Evolutionary conservation across 2,797 vertebrate species (phyloP).

Genomic region (Chelmon rostratus): DNA sequence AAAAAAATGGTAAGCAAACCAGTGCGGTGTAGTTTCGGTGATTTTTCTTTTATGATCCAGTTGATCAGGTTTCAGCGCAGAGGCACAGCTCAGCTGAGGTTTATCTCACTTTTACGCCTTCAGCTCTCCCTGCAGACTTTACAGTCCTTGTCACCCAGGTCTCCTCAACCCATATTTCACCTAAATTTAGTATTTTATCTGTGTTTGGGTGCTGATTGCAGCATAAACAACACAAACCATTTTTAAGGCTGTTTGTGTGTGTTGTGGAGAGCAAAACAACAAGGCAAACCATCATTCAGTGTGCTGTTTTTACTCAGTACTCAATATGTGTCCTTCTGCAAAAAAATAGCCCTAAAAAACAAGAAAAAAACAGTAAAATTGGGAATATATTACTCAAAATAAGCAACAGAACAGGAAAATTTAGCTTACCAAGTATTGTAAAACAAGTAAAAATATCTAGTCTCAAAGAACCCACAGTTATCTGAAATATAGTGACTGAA

Average conservation of each 20-base stretch:
- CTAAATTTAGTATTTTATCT: background rate
- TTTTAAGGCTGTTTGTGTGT: background rate
- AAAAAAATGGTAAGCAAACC: background rate
- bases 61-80: slow-evolving; percentile 27
- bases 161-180: background rate
- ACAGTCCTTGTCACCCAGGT: background rate
- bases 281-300: no score
- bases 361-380: no score
- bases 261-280: background rate
- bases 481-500: no score
- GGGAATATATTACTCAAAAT: no score
- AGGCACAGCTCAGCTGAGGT: slow-evolving; percentile 17
- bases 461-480: no score
- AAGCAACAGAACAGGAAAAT: no score
- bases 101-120: slow-evolving; percentile 23
- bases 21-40: background rate
- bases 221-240: background rate
- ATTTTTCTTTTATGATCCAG: slow-evolving; percentile 12
- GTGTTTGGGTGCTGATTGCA: background rate
- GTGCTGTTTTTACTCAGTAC: background rate
- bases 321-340: background rate
- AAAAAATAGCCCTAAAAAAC: no score
- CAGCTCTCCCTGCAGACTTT: slow-evolving; percentile 6
- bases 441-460: no score
- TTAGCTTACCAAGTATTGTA: no score